These are phyloP conservation scores for Cerastoderma edule DNA, from an alignment of 2,888 invertebrate genomes.

Conservation along the genomic window DNA sequence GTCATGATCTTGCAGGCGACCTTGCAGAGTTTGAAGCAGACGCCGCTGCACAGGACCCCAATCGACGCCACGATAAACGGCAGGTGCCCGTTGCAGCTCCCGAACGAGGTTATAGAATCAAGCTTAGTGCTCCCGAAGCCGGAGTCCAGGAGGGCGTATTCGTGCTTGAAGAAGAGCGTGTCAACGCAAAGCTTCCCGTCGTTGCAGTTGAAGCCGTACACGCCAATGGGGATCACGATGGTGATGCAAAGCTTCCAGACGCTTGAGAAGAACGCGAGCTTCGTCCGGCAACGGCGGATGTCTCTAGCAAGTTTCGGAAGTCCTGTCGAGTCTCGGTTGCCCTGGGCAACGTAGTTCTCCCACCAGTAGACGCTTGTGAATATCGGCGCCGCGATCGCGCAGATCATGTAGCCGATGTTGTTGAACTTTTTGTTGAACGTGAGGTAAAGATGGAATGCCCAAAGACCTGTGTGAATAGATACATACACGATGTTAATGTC, in stretches of 20 bases:
- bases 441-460: slow-evolving; percentile 47
- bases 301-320: slow-evolving; percentile 50
- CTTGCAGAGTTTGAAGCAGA: slow-evolving; percentile 69
- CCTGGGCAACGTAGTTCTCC: slow-evolving; percentile 93
- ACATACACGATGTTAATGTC: no score
- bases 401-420: slow-evolving; percentile 86
- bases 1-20: slow-evolving; percentile 73
- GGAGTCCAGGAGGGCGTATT: slow-evolving; percentile 38
- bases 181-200: slow-evolving; percentile 53
- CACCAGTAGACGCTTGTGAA: slow-evolving; percentile 97
- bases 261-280: slow-evolving; percentile 46
- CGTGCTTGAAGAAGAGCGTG: slow-evolving; percentile 53
- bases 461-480: slow-evolving; percentile 36
- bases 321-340: slow-evolving; percentile 49
- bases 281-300: slow-evolving; percentile 56
- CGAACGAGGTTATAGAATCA: slow-evolving; percentile 29
- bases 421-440: neutral
- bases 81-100: slow-evolving; percentile 53
- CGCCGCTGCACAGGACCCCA: slow-evolving; percentile 61
- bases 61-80: slow-evolving; percentile 68
- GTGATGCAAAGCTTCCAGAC: slow-evolving; percentile 71
- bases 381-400: slow-evolving; percentile 86
- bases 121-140: slow-evolving; percentile 46
- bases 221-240: slow-evolving; percentile 58
- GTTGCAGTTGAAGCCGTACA: slow-evolving; percentile 59